These are phyloP conservation scores for Pyxicephalus adspersus DNA, from an alignment of 2,113 vertebrate genomes.

Conservation along the genomic window DNA sequence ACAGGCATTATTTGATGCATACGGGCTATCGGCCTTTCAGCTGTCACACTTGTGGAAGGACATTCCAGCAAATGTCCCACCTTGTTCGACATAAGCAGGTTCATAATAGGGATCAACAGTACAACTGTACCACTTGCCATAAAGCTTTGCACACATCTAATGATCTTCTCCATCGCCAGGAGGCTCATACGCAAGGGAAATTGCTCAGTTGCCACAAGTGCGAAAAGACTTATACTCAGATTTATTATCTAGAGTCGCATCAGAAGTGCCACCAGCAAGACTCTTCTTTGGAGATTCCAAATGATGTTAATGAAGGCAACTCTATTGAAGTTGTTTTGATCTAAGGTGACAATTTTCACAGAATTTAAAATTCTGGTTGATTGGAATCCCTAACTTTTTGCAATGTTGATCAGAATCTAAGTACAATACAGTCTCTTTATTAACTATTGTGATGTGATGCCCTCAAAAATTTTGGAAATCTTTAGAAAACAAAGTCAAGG, in stretches of 20 bases:
- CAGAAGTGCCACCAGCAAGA: neutral
- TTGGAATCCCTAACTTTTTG: too few species aligned
- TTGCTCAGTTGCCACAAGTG: neutral
- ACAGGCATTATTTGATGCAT: constrained; percentile 49
- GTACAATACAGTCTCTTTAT: too few species aligned
- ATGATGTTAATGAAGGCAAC: constrained; percentile 25
- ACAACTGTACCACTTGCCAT: constrained; percentile 54
- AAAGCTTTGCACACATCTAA: constrained; percentile 41
- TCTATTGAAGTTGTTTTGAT: constrained; percentile 40
- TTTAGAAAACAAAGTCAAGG: too few species aligned
- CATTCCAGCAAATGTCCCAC: constrained; percentile 50
- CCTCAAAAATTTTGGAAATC: too few species aligned
- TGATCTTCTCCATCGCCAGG: constrained; percentile 41
- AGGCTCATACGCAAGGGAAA: constrained; percentile 19
- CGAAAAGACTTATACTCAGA: neutral
- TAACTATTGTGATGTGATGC: too few species aligned
- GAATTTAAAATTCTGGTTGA: too few species aligned
- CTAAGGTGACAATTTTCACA: neutral
- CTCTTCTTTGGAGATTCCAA: neutral
- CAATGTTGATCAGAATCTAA: too few species aligned
- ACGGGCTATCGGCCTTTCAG: constrained; percentile 47
- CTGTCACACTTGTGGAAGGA: constrained; percentile 39
- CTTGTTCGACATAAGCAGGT: constrained; percentile 63
- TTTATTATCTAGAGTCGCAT: neutral
- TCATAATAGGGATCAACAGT: constrained; percentile 67